Conservation (phyloP, 2,888 invertebrate species). For the Miltochrista miniata region DNA sequence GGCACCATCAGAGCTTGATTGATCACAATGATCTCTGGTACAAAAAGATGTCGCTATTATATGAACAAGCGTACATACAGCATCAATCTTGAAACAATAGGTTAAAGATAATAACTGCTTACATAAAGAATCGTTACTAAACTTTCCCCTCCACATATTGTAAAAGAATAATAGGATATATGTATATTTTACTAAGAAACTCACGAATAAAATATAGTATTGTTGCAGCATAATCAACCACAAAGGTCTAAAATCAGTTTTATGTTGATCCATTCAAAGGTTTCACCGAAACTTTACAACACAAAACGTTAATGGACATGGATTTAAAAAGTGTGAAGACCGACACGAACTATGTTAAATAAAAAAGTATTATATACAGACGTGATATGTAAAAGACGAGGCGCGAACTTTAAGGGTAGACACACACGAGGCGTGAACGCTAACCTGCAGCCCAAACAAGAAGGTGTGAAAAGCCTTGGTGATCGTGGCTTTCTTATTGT, state of each 20-base stretch:
- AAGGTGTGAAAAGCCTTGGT: slow-evolving; percentile 79
- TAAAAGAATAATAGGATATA: not conserved
- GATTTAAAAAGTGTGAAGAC: slow-evolving; percentile 29
- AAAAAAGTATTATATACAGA: slow-evolving; percentile 59
- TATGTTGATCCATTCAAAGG: slow-evolving; percentile 15
- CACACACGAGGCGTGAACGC: slow-evolving; percentile 78
- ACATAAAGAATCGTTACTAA: slow-evolving; percentile 11
- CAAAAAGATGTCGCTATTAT: slow-evolving; percentile 47
- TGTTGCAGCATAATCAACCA: not conserved
- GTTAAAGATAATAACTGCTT: slow-evolving; percentile 18
- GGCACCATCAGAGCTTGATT: slow-evolving; percentile 43
- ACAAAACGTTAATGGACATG: slow-evolving; percentile 24
- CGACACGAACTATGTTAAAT: slow-evolving; percentile 39
- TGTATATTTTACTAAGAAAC: not conserved
- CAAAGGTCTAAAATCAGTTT: not conserved
- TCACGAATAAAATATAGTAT: not conserved
- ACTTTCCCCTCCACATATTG: slow-evolving; percentile 12
- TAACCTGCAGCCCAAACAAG: slow-evolving; percentile 74
- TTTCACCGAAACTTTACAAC: slow-evolving; percentile 15
- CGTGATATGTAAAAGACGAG: slow-evolving; percentile 69
- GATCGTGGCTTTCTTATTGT: slow-evolving; percentile 67
- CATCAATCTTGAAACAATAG: slow-evolving; percentile 5
- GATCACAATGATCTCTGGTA: slow-evolving; percentile 53
- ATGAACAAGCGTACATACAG: not conserved
- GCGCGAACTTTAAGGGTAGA: slow-evolving; percentile 78